A percentile compares a stretch with the other conserved stretches of the same genome.
Conservation (phyloP, 1,140 invertebrate genomes). For the Sesamia nonagrioides region DNA sequence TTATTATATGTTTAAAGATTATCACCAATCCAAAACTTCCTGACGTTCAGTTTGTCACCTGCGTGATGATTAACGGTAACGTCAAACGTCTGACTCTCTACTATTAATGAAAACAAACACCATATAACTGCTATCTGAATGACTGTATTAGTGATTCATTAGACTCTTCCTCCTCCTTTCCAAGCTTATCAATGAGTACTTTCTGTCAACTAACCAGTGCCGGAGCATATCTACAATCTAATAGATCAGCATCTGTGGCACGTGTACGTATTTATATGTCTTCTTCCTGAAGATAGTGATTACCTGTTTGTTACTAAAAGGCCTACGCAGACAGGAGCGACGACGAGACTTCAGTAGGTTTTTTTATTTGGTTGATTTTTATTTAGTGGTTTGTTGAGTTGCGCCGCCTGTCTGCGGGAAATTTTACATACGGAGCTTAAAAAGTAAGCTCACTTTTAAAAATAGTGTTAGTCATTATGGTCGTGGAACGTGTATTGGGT, state of each 20-base stretch:
- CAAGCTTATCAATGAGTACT: constrained; percentile 24
- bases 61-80: constrained; percentile 3
- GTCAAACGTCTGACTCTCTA: background rate
- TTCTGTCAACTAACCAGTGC: background rate
- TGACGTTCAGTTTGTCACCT: constrained; percentile 5
- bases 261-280: constrained; percentile 33
- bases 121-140: background rate
- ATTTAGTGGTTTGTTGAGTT: no score
- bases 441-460: background rate
- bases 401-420: no score
- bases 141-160: constrained; percentile 11
- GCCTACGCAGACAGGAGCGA: no score
- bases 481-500: background rate
- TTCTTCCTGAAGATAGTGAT: constrained; percentile 13
- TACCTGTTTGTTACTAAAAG: background rate
- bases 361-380: no score
- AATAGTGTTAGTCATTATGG: constrained; percentile 9
- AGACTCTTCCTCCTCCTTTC: constrained; percentile 37
- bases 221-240: constrained; percentile 27
- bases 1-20: background rate
- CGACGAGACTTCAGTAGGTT: no score
- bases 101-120: constrained; percentile 2
- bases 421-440: background rate
- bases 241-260: background rate
- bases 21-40: background rate